phyloP scores from a whole-genome alignment of 2,888 invertebrate genomes.

The Candidula unifasciata region DNA sequence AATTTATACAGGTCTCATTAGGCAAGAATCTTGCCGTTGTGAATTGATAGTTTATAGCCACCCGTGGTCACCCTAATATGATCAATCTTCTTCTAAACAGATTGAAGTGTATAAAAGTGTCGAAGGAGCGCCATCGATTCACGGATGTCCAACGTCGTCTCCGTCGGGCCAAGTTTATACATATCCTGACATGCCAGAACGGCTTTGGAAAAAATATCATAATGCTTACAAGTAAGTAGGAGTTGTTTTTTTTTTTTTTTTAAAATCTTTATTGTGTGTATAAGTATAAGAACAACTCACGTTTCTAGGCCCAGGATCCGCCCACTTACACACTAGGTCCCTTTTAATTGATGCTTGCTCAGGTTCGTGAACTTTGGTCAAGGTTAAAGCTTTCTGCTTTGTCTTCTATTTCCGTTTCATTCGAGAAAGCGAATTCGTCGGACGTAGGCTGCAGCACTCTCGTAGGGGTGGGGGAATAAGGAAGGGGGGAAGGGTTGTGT shows the following conservation, averaged over 20 bases:
- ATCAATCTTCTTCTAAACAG: constrained; percentile 15
- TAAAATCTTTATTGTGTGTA: background rate
- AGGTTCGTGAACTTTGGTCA: background rate
- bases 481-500: too few relatives aligned
- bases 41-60: too few relatives aligned
- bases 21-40: too few relatives aligned
- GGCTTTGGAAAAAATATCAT: constrained; percentile 94
- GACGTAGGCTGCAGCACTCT: too few relatives aligned
- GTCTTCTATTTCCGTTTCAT: background rate
- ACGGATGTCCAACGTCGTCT: constrained; percentile 13
- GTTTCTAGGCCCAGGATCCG: background rate
- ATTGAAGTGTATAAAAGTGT: constrained; percentile 35
- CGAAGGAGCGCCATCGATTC: constrained; percentile 31
- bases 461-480: too few relatives aligned
- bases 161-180: constrained; percentile 56
- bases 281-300: background rate
- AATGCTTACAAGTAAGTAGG: constrained; percentile 83
- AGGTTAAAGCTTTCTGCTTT: background rate
- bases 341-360: too few relatives aligned
- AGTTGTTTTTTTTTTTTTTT: background rate
- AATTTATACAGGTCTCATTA: too few relatives aligned
- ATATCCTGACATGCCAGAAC: constrained; percentile 89
- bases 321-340: too few relatives aligned
- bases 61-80: too few relatives aligned
- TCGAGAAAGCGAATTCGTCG: too few relatives aligned